Evolutionary conservation across 2,797 vertebrate species (phyloP), one percentile per base, ranked within the genome.

Genomic region (Darevskia mixta): DNA sequence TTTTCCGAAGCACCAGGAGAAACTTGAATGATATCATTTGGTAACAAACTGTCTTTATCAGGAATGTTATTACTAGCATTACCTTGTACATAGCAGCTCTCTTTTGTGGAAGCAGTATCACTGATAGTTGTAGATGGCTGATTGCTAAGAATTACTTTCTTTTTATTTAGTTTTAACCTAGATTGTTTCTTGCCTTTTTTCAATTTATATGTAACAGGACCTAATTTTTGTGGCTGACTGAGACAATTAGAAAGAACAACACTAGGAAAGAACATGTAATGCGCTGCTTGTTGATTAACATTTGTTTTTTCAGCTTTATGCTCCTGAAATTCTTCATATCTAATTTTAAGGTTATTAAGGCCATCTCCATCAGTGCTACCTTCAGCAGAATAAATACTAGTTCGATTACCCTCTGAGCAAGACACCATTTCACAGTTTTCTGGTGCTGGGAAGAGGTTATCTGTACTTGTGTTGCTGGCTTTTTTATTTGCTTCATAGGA

Each of bases 161-260:
- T 99, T 95, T 98, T 99, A 90, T 92, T 97, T 32, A 98, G 89
- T 94, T 99, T 99, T 90, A 99, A 92, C 85, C 97, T 98, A n/a
- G 98, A 97, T 89, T 97, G 97, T 90, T 98, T 98, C 92, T 96
- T 97, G 85, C 97, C 96, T 91, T 97, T 96, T n/a, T 98, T 97
- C 29, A 97, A 87, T 89, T 98, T 98, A 45, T 96, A 96, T n/a
- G 97, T 96, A 84, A 97, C 96, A 0, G 97, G 96, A 91, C 97
- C 95, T 61, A 97, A 95, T 93, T 99, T 99, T 85, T 97, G 96
- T 15, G 98, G 97, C 92, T 98, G 97, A 86, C 95, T 98, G 86
- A 99, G 98, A 96, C 99, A 99, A 94, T 99, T 99, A 85, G 99
- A 99, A 94, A 99, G 98, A 91, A 99, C 99, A 92, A 99, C 98